Percentiles rank a stretch among this genome's conserved stretches.
Evolutionary conservation across 2,888 invertebrate species (phyloP).

Genomic region (Cacoxenus indagator): DNA sequence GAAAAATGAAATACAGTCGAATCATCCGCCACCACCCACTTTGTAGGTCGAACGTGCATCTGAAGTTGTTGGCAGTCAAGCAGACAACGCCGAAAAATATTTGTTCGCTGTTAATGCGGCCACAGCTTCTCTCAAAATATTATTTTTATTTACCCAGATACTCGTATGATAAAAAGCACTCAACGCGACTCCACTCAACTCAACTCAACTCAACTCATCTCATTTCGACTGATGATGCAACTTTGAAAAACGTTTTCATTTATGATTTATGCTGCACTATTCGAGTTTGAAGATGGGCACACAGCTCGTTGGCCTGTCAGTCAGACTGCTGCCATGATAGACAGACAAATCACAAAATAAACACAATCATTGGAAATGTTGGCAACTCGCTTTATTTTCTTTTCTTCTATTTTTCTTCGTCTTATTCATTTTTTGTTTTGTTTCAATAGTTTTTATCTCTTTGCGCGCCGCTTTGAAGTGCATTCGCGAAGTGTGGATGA

Average conservation of each 20-base stretch:
- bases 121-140: slow-evolving; percentile 4
- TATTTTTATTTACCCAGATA: slow-evolving; percentile 34
- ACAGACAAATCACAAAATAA: slow-evolving; percentile 31
- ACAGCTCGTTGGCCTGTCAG: too few relatives aligned
- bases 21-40: slow-evolving; percentile 56
- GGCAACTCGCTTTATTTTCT: slow-evolving; percentile 22
- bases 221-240: slow-evolving; percentile 24
- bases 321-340: slow-evolving; percentile 20
- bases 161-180: slow-evolving; percentile 32
- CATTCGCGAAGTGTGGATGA: neutral
- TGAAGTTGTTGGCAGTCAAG: slow-evolving; percentile 55
- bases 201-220: slow-evolving; percentile 16
- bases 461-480: slow-evolving; percentile 48
- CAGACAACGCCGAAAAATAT: slow-evolving; percentile 14
- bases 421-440: neutral
- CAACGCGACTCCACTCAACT: slow-evolving; percentile 16
- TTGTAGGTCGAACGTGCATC: slow-evolving; percentile 33
- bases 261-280: slow-evolving; percentile 54
- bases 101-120: neutral
- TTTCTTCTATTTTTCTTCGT: too few relatives aligned
- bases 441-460: neutral
- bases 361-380: slow-evolving; percentile 40
- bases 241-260: slow-evolving; percentile 28
- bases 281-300: too few relatives aligned
- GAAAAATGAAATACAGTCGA: neutral